Evolutionary conservation across 1,140 invertebrate species (phyloP).

Genomic region (Lucilia cuprina): DNA sequence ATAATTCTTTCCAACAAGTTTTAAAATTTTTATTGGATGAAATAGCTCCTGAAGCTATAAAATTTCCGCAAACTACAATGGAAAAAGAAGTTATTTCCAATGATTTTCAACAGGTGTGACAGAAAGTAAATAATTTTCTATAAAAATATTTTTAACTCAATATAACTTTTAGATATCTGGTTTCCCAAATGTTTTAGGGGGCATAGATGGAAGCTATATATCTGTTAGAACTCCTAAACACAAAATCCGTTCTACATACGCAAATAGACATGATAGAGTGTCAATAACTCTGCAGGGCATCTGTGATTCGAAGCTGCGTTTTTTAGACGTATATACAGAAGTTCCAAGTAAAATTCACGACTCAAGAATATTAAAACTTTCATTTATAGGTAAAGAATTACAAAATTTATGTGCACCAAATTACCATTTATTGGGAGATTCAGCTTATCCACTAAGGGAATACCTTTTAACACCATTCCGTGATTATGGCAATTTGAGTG

Average conservation of each 20-base stretch:
- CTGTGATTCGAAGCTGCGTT: constrained; percentile 8
- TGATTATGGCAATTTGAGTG: constrained; percentile 18
- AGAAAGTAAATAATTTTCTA: background rate
- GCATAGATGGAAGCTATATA: constrained; percentile 11
- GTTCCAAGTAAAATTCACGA: background rate
- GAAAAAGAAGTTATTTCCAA: background rate
- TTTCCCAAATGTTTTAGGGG: constrained; percentile 20
- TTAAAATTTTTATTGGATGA: constrained; percentile 11
- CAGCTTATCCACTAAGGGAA: constrained; percentile 3
- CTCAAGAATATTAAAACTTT: background rate
- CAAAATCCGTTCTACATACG: constrained; percentile 19
- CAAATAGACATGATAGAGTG: constrained; percentile 15
- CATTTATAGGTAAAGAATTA: constrained; percentile 18
- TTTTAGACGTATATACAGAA: constrained; percentile 9
- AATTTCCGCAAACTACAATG: background rate
- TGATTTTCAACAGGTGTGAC: background rate
- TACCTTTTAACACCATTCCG: background rate
- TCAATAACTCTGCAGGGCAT: constrained; percentile 22
- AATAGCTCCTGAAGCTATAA: background rate
- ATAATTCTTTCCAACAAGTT: background rate
- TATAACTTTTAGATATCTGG: background rate
- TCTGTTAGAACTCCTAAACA: constrained; percentile 9
- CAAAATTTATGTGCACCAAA: constrained; percentile 16
- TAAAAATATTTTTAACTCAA: background rate
- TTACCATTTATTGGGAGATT: constrained; percentile 19